Evolutionary conservation across 1,140 invertebrate genomes (phyloP).

Genomic region (Caenorhabditis latens): DNA sequence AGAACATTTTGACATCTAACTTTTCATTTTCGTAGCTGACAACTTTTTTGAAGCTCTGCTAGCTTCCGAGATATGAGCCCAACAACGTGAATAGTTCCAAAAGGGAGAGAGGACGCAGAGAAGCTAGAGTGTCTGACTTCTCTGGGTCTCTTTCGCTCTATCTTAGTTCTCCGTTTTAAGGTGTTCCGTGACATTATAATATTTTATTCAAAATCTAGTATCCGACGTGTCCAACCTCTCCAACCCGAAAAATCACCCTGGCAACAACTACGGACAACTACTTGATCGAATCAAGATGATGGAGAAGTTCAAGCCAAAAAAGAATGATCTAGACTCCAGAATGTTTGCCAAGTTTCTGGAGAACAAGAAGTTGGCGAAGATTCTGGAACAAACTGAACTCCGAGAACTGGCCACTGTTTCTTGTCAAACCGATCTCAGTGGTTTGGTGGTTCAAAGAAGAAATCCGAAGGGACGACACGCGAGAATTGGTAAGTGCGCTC

Average conservation of each 20-base stretch:
- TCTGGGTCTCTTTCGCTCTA: no score
- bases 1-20: no score
- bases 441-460: slow-evolving; percentile 24
- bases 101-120: no score
- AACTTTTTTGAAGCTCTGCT: no score
- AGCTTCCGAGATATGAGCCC: no score
- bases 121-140: no score
- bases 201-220: background rate
- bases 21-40: no score
- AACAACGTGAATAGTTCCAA: no score
- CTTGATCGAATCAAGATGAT: slow-evolving; percentile 41
- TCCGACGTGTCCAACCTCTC: slow-evolving; percentile 30
- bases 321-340: slow-evolving; percentile 36
- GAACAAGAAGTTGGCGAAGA: slow-evolving; percentile 40
- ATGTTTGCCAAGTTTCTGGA: slow-evolving; percentile 55
- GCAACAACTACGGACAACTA: slow-evolving; percentile 23
- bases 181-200: no score
- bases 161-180: no score
- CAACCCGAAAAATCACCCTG: slow-evolving; percentile 6
- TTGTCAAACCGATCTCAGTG: slow-evolving; percentile 57
- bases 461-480: slow-evolving; percentile 21
- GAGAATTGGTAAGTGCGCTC: slow-evolving; percentile 6
- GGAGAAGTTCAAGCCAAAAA: slow-evolving; percentile 59
- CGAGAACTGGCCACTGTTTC: slow-evolving; percentile 44
- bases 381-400: slow-evolving; percentile 25